These are phyloP conservation scores for Apostichopus japonicus DNA, from an alignment of 35 echinoderm and acorn worm genomes.

Conservation along the genomic window DNA sequence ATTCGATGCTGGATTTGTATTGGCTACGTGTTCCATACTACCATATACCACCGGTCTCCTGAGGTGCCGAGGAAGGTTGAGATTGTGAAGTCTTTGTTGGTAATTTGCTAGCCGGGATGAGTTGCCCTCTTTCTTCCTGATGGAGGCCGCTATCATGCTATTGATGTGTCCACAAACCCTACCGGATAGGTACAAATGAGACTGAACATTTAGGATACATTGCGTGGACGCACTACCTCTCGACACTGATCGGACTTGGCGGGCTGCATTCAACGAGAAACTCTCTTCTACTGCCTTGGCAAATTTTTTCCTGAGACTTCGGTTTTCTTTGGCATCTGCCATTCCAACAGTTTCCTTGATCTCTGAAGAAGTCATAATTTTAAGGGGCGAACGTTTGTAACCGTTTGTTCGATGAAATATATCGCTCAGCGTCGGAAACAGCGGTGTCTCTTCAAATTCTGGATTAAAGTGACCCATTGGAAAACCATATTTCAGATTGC, in stretches of 20 bases:
- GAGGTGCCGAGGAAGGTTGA: neutral
- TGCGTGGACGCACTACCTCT: neutral
- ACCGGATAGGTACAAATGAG: neutral
- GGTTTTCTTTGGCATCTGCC: neutral
- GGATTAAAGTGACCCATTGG: slow-evolving; percentile 53
- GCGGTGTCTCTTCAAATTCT: slow-evolving; percentile 39
- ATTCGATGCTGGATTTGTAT: no score
- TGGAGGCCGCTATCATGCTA: neutral
- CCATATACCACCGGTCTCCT: neutral
- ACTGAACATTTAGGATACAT: neutral
- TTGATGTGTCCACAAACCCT: neutral
- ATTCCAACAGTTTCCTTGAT: slow-evolving; percentile 5
- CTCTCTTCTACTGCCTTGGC: neutral
- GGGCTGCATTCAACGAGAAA: neutral
- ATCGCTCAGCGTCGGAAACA: slow-evolving; percentile 35
- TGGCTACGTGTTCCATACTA: no score
- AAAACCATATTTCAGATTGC: slow-evolving; percentile 15
- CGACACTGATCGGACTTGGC: neutral
- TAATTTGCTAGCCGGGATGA: neutral
- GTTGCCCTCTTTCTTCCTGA: neutral
- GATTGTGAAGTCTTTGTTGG: neutral
- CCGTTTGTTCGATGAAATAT: neutral
- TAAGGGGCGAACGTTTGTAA: slow-evolving; percentile 4
- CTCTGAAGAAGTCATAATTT: neutral
- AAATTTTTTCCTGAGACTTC: neutral